phyloP scores from a whole-genome alignment of 2,113 vertebrate genomes.

The Lamprotornis superbus region DNA sequence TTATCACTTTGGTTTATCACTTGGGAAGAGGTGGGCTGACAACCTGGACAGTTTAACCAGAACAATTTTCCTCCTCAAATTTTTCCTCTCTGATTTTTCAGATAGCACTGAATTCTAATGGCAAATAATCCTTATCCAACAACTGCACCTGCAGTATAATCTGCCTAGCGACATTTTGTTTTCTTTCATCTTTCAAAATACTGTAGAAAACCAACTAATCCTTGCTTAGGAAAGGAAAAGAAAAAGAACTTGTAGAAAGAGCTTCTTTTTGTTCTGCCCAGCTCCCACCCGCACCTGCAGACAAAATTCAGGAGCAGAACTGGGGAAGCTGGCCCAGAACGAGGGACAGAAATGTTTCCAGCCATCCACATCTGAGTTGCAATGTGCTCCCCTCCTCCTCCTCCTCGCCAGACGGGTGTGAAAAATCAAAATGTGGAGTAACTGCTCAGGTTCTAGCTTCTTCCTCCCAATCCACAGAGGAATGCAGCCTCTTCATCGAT shows the following conservation, averaged over 20 bases:
- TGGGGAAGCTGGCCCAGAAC: neutral
- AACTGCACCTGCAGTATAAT: neutral
- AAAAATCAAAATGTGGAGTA: neutral
- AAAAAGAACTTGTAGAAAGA: neutral
- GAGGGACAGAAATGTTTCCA: neutral
- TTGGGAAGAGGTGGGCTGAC: neutral
- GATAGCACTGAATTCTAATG: neutral
- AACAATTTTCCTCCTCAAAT: neutral
- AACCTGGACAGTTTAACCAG: neutral
- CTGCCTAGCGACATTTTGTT: neutral
- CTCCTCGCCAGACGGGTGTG: fast-evolving
- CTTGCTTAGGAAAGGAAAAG: neutral
- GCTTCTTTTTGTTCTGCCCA: neutral
- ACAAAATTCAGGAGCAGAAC: neutral
- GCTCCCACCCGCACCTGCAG: neutral
- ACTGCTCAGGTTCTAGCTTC: neutral
- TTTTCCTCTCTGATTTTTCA: neutral
- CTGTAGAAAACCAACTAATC: neutral
- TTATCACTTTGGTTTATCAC: neutral
- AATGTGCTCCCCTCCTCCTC: neutral
- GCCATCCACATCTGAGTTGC: fast-evolving
- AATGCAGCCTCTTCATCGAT: neutral
- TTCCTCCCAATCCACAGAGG: neutral
- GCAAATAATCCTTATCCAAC: neutral
- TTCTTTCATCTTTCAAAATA: neutral